phyloP scores from a whole-genome alignment of 2,113 vertebrate species.

The Prochilodus magdalenae region DNA sequence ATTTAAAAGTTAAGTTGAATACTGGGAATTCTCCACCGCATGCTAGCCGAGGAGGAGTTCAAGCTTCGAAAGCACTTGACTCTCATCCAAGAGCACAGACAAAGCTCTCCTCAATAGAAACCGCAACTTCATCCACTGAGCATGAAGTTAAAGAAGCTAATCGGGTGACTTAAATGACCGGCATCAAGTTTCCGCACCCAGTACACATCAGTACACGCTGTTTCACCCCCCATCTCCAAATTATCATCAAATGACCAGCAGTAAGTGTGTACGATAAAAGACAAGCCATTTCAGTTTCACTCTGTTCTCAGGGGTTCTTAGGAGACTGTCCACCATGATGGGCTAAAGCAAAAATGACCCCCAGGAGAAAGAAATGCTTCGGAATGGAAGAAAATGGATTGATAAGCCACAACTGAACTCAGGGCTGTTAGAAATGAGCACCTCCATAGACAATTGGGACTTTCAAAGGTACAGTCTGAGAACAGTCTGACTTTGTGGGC shows the following conservation, averaged over 20 bases:
- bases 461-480: not conserved
- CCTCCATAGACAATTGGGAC: slow-evolving; percentile 22
- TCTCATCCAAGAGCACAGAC: not conserved
- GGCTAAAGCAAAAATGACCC: slow-evolving; percentile 41
- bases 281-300: slow-evolving; percentile 48
- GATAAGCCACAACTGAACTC: slow-evolving; percentile 59
- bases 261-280: slow-evolving; percentile 49
- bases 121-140: not conserved
- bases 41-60: slow-evolving; percentile 42
- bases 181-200: not conserved
- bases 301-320: slow-evolving; percentile 22
- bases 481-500: slow-evolving; percentile 30
- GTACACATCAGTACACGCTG: not conserved
- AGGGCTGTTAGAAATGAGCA: slow-evolving; percentile 27
- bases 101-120: not conserved
- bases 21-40: slow-evolving; percentile 67
- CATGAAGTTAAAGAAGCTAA: not conserved
- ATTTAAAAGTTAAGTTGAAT: slow-evolving; percentile 78
- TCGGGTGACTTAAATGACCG: slow-evolving; percentile 1
- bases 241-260: slow-evolving; percentile 46
- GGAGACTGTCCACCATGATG: slow-evolving; percentile 33
- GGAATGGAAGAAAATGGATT: slow-evolving; percentile 62
- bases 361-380: slow-evolving; percentile 34
- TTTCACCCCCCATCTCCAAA: not conserved
- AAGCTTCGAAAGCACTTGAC: slow-evolving; percentile 58